Evolutionary conservation across 2,888 invertebrate genomes (phyloP).

Genomic region (Spilosoma lubricipeda): DNA sequence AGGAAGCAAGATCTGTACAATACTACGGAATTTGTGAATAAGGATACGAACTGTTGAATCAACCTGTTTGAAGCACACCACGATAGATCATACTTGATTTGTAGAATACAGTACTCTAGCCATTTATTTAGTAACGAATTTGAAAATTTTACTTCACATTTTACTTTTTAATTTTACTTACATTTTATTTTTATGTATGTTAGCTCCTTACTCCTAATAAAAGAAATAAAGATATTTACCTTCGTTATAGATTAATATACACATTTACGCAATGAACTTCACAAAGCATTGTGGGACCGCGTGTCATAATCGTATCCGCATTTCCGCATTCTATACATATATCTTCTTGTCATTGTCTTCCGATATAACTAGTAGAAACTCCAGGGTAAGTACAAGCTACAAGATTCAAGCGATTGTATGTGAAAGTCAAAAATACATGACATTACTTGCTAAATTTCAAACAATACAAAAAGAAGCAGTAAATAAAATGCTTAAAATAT

Average conservation of each 20-base stretch:
- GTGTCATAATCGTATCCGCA: slow-evolving; percentile 22
- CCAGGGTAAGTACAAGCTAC: slow-evolving; percentile 15
- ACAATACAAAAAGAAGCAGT: background rate
- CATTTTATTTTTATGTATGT: background rate
- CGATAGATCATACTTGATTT: background rate
- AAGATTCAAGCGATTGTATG: background rate
- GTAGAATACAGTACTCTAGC: no score
- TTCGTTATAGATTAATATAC: background rate
- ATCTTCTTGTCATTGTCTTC: slow-evolving; percentile 39
- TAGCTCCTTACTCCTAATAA: background rate
- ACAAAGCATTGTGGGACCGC: slow-evolving; percentile 28
- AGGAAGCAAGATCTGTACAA: no score
- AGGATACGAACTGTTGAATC: no score
- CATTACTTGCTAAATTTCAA: no score
- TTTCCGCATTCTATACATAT: slow-evolving; percentile 19
- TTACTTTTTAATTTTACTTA: no score
- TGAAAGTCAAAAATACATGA: background rate
- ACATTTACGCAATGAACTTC: slow-evolving; percentile 3
- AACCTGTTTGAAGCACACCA: no score
- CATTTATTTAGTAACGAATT: no score
- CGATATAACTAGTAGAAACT: slow-evolving; percentile 20
- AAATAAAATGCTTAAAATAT: background rate
- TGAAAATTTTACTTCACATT: no score
- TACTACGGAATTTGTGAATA: no score
- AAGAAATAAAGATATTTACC: background rate